Evolutionary conservation across 2,888 invertebrate species (phyloP).

Genomic region (Sipunculus nudus): DNA sequence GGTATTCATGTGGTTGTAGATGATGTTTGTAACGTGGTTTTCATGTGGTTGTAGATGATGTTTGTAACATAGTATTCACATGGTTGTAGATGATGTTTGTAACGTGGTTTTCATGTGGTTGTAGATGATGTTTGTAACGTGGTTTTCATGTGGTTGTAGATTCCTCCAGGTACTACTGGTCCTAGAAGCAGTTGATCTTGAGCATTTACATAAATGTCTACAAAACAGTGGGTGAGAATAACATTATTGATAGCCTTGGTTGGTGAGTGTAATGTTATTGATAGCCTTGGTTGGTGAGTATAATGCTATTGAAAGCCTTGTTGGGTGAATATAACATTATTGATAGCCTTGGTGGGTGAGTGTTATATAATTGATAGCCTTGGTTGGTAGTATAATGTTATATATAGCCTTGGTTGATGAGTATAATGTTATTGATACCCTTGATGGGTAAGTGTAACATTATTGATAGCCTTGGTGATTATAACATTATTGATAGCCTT

Average conservation of each 20-base stretch:
- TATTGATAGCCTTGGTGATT: neutral
- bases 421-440: neutral
- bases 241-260: neutral
- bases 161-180: constrained; percentile 61
- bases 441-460: neutral
- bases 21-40: too few species aligned
- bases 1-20: too few species aligned
- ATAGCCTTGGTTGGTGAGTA: neutral
- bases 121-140: constrained; percentile 6
- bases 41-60: too few species aligned
- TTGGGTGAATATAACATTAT: neutral
- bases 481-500: too few species aligned
- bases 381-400: neutral
- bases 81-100: too few species aligned
- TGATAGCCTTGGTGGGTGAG: neutral
- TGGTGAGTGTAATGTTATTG: neutral
- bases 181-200: constrained; percentile 61
- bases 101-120: neutral
- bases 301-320: neutral
- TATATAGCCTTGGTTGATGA: too few species aligned
- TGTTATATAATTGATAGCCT: neutral
- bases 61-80: too few species aligned
- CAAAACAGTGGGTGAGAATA: constrained; percentile 1
- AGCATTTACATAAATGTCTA: constrained; percentile 36
- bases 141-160: constrained; percentile 46